Conservation (phyloP, 2,797 vertebrate species). For the Rhinella marina region DNA sequence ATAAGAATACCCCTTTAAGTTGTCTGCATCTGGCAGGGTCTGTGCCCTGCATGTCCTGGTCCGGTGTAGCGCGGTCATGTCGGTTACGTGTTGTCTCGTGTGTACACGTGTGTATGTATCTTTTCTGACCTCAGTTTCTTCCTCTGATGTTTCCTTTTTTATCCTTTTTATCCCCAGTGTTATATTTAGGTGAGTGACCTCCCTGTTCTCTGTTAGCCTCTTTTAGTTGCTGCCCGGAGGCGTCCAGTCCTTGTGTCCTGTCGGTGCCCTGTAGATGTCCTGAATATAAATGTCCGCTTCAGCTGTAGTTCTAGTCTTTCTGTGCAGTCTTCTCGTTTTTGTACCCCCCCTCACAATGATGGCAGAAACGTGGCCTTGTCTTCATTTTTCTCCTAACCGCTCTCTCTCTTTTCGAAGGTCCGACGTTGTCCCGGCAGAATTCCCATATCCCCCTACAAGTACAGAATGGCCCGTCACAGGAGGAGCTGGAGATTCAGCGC, state of each 20-base stretch:
- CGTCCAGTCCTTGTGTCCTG: constrained; percentile 63
- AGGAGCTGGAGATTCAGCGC: constrained; percentile 94
- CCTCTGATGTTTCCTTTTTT: constrained; percentile 68
- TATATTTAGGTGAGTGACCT: constrained; percentile 80
- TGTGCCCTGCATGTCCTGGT: too few species aligned
- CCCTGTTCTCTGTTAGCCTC: constrained; percentile 67
- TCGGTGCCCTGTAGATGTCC: not conserved
- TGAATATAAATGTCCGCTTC: not conserved
- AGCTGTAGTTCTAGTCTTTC: not conserved
- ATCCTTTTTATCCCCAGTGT: constrained; percentile 73
- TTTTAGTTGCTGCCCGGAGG: constrained; percentile 45
- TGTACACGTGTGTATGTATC: not conserved
- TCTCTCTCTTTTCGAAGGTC: constrained; percentile 75
- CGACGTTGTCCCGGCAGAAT: constrained; percentile 89
- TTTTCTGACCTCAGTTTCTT: constrained; percentile 4
- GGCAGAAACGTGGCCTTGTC: not conserved
- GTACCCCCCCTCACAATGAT: too few species aligned
- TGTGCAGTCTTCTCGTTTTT: not conserved
- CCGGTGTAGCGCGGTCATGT: not conserved
- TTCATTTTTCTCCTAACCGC: not conserved
- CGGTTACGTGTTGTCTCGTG: not conserved
- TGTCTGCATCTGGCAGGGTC: too few species aligned
- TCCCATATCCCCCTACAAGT: constrained; percentile 84
- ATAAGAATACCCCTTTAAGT: too few species aligned
- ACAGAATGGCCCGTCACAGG: constrained; percentile 93